Evolutionary conservation across 1,140 invertebrate species (phyloP).

Genomic region (Ctenoplectra terminalis): DNA sequence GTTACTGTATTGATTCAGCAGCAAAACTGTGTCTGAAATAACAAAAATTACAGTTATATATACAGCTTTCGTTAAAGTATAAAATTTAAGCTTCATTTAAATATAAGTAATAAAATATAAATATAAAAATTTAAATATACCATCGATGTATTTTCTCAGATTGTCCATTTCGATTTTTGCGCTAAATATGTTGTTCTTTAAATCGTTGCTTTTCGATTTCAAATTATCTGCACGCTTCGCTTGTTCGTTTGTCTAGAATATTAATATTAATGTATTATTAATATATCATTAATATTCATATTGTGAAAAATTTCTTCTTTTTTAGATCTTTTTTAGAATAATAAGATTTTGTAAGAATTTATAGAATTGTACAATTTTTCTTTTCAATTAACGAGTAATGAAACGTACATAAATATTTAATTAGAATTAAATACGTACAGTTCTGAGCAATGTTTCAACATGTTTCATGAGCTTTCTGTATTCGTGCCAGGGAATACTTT

Average conservation of each 20-base stretch:
- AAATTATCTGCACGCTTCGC: conserved; percentile 67
- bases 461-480: conserved; percentile 71
- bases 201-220: conserved; percentile 75
- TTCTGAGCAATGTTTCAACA: conserved; percentile 67
- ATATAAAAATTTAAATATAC: no score
- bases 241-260: conserved; percentile 63
- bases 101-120: no score
- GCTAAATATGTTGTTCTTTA: conserved; percentile 79
- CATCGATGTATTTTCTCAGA: conserved; percentile 71
- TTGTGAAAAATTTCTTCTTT: neutral
- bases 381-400: neutral
- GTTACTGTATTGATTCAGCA: conserved; percentile 83
- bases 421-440: conserved; percentile 50
- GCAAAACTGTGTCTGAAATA: conserved; percentile 75
- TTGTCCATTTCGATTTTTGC: conserved; percentile 75
- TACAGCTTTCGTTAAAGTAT: neutral
- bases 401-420: neutral
- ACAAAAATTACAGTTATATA: neutral
- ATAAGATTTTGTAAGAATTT: no score
- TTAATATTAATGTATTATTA: neutral
- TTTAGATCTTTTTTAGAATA: no score
- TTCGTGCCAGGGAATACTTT: conserved; percentile 74
- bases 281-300: neutral
- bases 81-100: neutral
- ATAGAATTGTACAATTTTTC: no score